Percentiles rank a stretch among this genome's conserved stretches.
These are phyloP conservation scores for Dreissena polymorpha DNA, from an alignment of 1,140 invertebrate genomes.

Conservation along the genomic window DNA sequence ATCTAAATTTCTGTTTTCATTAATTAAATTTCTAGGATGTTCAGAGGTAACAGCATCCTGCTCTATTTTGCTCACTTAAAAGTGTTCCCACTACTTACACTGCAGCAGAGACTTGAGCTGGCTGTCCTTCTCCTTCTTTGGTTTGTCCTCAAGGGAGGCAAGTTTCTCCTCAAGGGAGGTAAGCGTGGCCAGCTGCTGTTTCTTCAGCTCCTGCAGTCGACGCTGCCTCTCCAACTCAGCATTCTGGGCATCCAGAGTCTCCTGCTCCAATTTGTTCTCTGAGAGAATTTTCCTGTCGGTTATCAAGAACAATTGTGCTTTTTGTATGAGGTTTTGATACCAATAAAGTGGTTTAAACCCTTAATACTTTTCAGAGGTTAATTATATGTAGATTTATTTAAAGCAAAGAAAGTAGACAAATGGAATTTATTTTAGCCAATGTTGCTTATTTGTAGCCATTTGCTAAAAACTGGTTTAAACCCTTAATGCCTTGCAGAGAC, in stretches of 20 bases:
- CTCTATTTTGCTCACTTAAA: background rate
- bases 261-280: slow-evolving; percentile 94
- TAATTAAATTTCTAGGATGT: no score
- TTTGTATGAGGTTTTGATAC: background rate
- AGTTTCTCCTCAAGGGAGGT: slow-evolving; percentile 54
- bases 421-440: background rate
- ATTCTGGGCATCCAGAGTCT: slow-evolving; percentile 93
- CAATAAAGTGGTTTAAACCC: background rate
- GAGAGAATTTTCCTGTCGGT: slow-evolving; percentile 92
- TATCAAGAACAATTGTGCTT: background rate
- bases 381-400: background rate
- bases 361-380: background rate
- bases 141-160: slow-evolving; percentile 50
- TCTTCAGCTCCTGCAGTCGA: slow-evolving; percentile 76
- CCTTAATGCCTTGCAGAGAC: background rate
- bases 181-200: slow-evolving; percentile 61
- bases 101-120: slow-evolving; percentile 76
- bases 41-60: no score
- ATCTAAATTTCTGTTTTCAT: no score
- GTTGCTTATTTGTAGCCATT: no score
- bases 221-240: slow-evolving; percentile 91
- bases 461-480: background rate
- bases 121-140: slow-evolving; percentile 73
- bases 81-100: slow-evolving; percentile 61
- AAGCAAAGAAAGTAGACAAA: background rate